Conservation (phyloP, 2,797 vertebrate species). For the Pantherophis vulpinus region DNA sequence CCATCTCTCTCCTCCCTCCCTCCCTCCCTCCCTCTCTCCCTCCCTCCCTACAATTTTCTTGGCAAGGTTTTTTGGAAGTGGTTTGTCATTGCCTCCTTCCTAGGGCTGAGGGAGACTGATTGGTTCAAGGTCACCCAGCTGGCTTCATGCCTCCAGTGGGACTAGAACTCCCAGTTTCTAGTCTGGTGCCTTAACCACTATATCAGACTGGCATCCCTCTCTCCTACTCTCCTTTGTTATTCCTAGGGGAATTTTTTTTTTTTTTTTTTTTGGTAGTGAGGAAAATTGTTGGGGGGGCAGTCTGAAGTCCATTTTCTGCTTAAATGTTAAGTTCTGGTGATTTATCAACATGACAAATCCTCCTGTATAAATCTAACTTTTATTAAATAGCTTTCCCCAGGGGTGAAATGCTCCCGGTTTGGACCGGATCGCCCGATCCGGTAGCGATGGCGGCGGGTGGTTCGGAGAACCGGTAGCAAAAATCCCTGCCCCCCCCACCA, state of each 20-base stretch:
- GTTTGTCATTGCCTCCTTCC: not conserved
- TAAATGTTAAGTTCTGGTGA: not conserved
- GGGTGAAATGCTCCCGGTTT: too few relatives aligned
- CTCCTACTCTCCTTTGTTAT: not conserved
- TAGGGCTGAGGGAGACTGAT: not conserved
- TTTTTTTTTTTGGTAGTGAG: constrained; percentile 41
- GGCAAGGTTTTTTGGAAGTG: not conserved
- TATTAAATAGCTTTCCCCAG: not conserved
- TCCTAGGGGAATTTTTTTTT: not conserved
- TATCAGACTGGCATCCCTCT: not conserved
- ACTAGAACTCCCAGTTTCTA: not conserved
- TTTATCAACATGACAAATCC: constrained; percentile 5
- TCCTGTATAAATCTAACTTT: not conserved
- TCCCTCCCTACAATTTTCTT: not conserved
- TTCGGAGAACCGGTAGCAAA: too few relatives aligned
- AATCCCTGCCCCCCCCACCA: too few relatives aligned
- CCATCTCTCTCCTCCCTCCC: not conserved
- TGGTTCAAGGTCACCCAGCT: not conserved
- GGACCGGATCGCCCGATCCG: too few relatives aligned
- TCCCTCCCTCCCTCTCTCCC: not conserved
- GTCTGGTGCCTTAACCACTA: not conserved
- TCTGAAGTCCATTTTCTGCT: constrained; percentile 20
- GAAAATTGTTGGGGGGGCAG: not conserved
- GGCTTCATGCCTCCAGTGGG: not conserved
- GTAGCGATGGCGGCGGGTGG: too few relatives aligned